Base-by-base conservation (phyloP, 2,113 vertebrate species). In the Cyanoramphus novaezelandiae region DNA sequence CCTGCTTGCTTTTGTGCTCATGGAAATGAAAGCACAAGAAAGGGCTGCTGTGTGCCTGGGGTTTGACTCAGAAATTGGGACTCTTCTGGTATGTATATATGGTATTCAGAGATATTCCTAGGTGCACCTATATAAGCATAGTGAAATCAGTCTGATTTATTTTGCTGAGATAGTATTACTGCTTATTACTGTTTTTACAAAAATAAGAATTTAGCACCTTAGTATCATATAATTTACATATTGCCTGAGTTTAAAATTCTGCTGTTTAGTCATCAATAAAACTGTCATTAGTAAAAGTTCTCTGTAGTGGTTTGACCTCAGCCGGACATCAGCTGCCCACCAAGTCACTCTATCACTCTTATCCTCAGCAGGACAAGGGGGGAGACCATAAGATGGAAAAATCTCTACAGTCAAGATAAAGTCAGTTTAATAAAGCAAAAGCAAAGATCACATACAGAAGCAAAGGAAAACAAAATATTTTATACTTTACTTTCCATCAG, bases 11-110 rank as follows among this genome's bases (percentile, higher is more conserved):
- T 82, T 90, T 76, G 39, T 72, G n/a, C 9, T 27, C 27, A 28
- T 25, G 12, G 44, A 57, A 72, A 62, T 62, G 10, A 77, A 87
- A 63, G 17, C 57, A 41, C 8, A 52, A 25, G 33, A 81, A 49
- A 86, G 28, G 5, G 13, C 19, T 57, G n/a, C 6, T 0, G 0
- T 14, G 7, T 63, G 24, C 21, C 28, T 67, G 19, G 19, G 4
- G 15, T 62, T 82, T 80, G 49, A 67, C 8, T 3, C 41, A 49
- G 41, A 80, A 74, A 27, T 15, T 59, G 17, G 3, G n/a, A 59
- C 13, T 35, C 5, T 76, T 82, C 59, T 80, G 68, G 9, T 5
- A 49, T 49, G 24, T 10, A 3, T 35, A 6, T 28, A 14, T 21
- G 24, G 5, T 52, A 46, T 77, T 63, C 68, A 74, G 20, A 77